A percentile compares a stretch with the other conserved stretches of the same genome.
Evolutionary conservation across 2,888 invertebrate species (phyloP).

Genomic region (Polymixis lichenea): DNA sequence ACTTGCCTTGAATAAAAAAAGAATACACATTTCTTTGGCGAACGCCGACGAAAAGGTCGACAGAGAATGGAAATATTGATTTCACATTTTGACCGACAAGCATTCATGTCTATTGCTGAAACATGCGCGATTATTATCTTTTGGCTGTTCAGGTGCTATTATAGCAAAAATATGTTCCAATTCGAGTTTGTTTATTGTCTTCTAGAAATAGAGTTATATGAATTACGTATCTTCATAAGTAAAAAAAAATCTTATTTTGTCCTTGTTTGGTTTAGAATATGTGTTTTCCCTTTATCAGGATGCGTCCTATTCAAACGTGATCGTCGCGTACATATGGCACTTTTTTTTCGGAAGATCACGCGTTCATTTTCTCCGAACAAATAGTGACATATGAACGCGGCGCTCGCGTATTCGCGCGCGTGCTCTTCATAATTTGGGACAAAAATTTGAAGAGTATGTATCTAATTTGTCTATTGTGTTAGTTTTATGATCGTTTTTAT

Average conservation of each 20-base stretch:
- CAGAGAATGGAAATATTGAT: constrained; percentile 55
- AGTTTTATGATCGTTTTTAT: not conserved
- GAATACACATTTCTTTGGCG: constrained; percentile 25
- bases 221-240: not conserved
- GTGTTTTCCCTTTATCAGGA: not conserved
- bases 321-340: no score
- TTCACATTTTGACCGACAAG: constrained; percentile 41
- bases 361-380: no score
- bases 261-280: constrained; percentile 8
- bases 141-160: not conserved
- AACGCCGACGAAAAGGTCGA: constrained; percentile 43
- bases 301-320: no score
- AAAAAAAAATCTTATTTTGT: not conserved
- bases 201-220: not conserved
- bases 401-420: no score
- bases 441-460: not conserved
- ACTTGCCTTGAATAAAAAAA: constrained; percentile 8
- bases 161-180: constrained; percentile 2
- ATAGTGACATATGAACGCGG: no score
- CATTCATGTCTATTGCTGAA: constrained; percentile 29
- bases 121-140: constrained; percentile 30
- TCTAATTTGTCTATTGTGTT: not conserved
- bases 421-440: not conserved
- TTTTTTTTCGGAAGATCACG: no score
- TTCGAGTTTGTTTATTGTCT: constrained; percentile 5